phyloP scores from a whole-genome alignment of 1,140 invertebrate genomes.

The Drosophila baimaii region DNA sequence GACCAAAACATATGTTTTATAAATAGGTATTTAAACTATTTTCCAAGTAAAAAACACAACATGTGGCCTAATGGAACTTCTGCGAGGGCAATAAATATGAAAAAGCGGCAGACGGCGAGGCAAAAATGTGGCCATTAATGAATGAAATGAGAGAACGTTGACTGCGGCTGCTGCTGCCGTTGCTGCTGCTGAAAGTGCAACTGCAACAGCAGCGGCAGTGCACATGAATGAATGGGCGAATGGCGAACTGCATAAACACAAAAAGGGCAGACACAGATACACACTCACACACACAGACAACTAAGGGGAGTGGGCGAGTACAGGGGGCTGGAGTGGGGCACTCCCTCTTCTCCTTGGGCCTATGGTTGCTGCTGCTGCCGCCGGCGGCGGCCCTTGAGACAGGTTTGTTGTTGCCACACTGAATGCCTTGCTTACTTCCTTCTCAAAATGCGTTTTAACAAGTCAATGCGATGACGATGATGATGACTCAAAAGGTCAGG shows the following conservation, averaged over 20 bases:
- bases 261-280: constrained; percentile 44
- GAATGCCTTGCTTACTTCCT: constrained; percentile 55
- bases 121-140: constrained; percentile 74
- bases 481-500: constrained; percentile 76
- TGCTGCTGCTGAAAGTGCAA: constrained; percentile 29
- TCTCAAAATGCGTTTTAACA: constrained; percentile 67
- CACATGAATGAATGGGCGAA: constrained; percentile 71
- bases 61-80: constrained; percentile 14
- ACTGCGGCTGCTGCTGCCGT: constrained; percentile 24
- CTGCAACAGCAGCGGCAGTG: constrained; percentile 32
- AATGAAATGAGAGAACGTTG: constrained; percentile 67
- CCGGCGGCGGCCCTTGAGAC: constrained; percentile 47
- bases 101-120: constrained; percentile 47
- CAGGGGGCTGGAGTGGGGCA: constrained; percentile 9
- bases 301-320: constrained; percentile 3
- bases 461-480: constrained; percentile 67
- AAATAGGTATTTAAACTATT: neutral
- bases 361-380: constrained; percentile 13
- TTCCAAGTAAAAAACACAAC: neutral
- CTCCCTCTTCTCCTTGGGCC: constrained; percentile 2
- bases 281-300: constrained; percentile 41
- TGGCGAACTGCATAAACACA: constrained; percentile 65
- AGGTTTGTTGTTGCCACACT: constrained; percentile 37
- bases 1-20: neutral
- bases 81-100: constrained; percentile 34